These are phyloP conservation scores for Chamaea fasciata DNA, from an alignment of 2,113 vertebrate species.

Conservation along the genomic window DNA sequence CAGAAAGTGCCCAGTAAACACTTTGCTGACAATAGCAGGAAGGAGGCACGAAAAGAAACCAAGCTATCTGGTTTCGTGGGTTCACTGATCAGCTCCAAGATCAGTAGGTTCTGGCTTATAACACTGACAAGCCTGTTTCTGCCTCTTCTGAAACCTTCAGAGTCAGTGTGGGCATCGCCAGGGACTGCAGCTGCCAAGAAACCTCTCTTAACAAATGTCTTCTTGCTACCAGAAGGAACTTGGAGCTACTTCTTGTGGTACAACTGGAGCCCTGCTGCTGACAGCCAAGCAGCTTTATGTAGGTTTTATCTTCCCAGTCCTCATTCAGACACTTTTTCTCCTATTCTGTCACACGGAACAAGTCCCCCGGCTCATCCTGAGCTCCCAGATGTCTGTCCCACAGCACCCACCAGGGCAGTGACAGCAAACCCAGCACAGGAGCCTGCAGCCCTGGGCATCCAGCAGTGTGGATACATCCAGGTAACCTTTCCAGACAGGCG, in stretches of 20 bases:
- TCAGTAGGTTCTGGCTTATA: not conserved
- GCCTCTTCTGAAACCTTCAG: not conserved
- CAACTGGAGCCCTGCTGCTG: not conserved
- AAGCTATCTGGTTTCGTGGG: not conserved
- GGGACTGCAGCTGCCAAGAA: not conserved
- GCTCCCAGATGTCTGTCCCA: not conserved
- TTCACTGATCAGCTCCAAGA: not conserved
- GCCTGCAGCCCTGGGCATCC: not conserved
- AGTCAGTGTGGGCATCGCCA: not conserved
- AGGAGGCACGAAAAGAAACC: not conserved
- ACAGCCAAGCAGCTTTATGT: not conserved
- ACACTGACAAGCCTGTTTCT: not conserved
- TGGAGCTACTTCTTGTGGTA: not conserved
- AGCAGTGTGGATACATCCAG: not conserved
- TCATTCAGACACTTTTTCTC: not conserved
- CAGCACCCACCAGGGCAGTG: not conserved
- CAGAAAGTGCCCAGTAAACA: slow-evolving; percentile 36
- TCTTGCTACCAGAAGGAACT: not conserved
- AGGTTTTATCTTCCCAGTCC: not conserved
- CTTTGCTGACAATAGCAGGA: slow-evolving; percentile 28
- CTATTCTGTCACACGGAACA: rapidly evolving
- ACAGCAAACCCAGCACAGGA: not conserved
- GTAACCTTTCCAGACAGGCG: not conserved
- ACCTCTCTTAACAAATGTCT: not conserved
- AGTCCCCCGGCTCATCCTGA: not conserved